These are phyloP conservation scores for Austrofundulus limnaeus DNA, from an alignment of 2,113 vertebrate genomes.

Conservation along the genomic window DNA sequence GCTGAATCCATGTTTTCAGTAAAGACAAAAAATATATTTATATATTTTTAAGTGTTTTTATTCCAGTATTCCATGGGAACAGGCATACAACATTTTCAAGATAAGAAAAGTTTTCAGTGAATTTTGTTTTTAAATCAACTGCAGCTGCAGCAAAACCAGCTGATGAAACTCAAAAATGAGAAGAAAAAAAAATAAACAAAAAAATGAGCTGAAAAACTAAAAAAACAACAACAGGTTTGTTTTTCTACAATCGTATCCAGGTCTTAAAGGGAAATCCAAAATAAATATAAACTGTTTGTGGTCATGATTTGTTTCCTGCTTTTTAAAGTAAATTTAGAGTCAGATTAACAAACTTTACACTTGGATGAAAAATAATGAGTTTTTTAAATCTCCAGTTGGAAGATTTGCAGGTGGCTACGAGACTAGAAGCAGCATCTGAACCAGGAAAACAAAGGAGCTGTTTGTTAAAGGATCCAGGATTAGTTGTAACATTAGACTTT, in stretches of 20 bases:
- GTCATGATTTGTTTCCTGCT: neutral
- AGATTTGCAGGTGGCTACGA: neutral
- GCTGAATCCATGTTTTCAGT: neutral
- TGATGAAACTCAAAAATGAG: constrained; percentile 24
- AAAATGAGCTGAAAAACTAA: constrained; percentile 29
- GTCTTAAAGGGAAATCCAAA: constrained; percentile 40
- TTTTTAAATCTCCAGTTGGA: neutral
- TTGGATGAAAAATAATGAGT: neutral
- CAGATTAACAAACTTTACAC: neutral
- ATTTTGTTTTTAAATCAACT: constrained; percentile 61
- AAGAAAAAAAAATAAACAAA: constrained; percentile 6
- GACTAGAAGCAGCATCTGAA: neutral
- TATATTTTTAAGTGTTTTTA: constrained; percentile 58
- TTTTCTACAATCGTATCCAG: constrained; percentile 31
- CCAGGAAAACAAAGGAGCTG: neutral
- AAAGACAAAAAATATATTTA: neutral
- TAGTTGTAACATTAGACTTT: too few relatives aligned
- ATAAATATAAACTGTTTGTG: constrained; percentile 20
- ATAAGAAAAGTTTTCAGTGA: constrained; percentile 71
- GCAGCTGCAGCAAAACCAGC: constrained; percentile 48
- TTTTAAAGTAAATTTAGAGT: too few relatives aligned
- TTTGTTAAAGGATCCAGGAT: too few relatives aligned
- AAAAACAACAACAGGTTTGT: constrained; percentile 2
- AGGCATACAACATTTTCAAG: constrained; percentile 78
- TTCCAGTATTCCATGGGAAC: constrained; percentile 84